Percentiles rank a stretch among this genome's conserved stretches.
phyloP scores from a whole-genome alignment of 2,888 invertebrate genomes.

The Chaitophorus viminalis region DNA sequence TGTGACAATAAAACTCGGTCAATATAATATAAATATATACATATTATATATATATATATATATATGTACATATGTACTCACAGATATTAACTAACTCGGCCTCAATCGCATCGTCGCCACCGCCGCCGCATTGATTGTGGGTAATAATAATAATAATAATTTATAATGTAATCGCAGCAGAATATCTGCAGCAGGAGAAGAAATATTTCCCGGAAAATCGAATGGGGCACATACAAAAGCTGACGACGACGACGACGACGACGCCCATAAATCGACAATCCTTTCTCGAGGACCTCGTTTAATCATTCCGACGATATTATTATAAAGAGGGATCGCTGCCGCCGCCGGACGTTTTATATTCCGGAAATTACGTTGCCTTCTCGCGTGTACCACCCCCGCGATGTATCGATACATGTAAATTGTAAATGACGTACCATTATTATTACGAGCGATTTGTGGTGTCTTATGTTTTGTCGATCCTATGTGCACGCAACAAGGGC shows the following conservation, averaged over 20 bases:
- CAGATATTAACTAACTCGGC: neutral
- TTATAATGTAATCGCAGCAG: neutral
- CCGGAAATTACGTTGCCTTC: neutral
- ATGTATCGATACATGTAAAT: neutral
- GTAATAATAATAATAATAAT: neutral
- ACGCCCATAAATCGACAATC: neutral
- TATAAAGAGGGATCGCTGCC: neutral
- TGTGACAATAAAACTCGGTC: slow-evolving; percentile 44
- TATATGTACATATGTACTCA: neutral
- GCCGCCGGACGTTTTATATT: neutral
- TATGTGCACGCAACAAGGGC: neutral
- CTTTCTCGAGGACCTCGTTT: neutral
- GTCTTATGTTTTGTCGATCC: neutral
- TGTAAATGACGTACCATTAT: neutral
- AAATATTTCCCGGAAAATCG: neutral
- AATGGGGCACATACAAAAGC: neutral
- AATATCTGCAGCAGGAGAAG: neutral
- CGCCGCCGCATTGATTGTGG: neutral
- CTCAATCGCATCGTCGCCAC: neutral
- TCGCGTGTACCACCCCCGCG: too few relatives aligned
- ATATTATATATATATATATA: neutral
- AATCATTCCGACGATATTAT: neutral
- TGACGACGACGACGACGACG: too few relatives aligned
- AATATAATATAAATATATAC: neutral
- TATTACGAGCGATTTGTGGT: neutral